Base-by-base conservation (phyloP, 2,113 vertebrate genomes). In the Centropristis striata region DNA sequence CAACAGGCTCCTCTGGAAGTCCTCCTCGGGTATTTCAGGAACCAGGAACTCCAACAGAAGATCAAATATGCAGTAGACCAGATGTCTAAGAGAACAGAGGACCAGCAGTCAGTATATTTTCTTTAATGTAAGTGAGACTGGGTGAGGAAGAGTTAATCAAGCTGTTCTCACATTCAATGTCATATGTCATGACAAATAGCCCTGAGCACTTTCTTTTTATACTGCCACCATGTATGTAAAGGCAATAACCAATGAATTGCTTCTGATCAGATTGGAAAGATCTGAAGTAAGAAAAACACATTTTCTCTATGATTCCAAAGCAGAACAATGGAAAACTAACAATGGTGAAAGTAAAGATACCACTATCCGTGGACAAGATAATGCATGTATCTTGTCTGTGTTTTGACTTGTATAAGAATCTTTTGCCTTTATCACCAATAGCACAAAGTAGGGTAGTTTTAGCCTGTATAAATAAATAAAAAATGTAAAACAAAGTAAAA, bases 51-150 rank as follows among this genome's bases (percentile, higher is more conserved):
- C 97, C 89, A 99, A 87, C 47, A 99, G 94, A 79, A 98, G 90
- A 75, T 99, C 98, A 86, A 96, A 95, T 36, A 99, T 88, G 83
- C 95, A 96, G 93, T 96, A 99, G 87, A 99, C 93, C 86, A 99
- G 93, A 86, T 99, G 97, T 90, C 98, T 99, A 89, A 80, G 42
- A 61, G 44, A 58, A 71, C n/a, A 83, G 25, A 73, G 25, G 3
- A 68, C 23, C 21, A 84, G 51, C 37, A 37, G 53, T 83, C 46
- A 67, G 23, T 13, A n/a, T n/a, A n/a, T n/a, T n/a, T n/a, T n/a
- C n/a, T 32, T 50, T 46, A 0, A 70, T 69, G 25, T 28, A 5
- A 53, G 8, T 14, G 23, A 53, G 50, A 25, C 23, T 15, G 2
- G 12, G 2, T 53, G 21, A 53, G 23, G 14, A 44, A 44, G 42